phyloP scores from a whole-genome alignment of 2,888 invertebrate genomes.

The Cephonodes hylas region DNA sequence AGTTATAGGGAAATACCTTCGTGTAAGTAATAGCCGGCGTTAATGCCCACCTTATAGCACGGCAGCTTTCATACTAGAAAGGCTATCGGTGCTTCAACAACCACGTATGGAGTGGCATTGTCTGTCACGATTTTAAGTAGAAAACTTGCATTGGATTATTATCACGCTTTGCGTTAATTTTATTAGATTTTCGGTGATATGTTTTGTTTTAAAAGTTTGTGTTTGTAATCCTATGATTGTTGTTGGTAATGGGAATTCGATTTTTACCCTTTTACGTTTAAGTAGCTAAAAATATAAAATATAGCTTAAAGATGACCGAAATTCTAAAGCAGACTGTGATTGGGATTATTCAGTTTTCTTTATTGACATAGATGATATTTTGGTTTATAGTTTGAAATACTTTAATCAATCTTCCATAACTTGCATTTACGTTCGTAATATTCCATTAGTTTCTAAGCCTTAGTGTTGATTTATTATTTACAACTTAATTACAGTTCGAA shows the following conservation, averaged over 20 bases:
- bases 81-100: background rate
- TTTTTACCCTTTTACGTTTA: no score
- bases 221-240: no score
- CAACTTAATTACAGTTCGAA: background rate
- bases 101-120: background rate
- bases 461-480: background rate
- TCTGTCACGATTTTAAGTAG: background rate
- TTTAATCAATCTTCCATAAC: no score
- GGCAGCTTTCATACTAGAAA: slow-evolving; percentile 4
- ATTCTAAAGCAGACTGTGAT: no score
- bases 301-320: no score
- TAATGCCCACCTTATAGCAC: background rate
- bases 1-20: background rate
- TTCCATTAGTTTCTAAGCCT: background rate
- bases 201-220: no score
- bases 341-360: no score
- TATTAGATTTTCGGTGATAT: no score
- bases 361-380: no score
- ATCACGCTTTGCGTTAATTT: background rate
- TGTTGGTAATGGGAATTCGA: no score
- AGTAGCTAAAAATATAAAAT: no score
- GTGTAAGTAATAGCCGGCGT: background rate
- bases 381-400: no score
- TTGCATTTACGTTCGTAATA: background rate
- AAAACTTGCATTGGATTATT: background rate